Percentiles rank a stretch among this genome's conserved stretches.
Evolutionary conservation across 1,140 invertebrate genomes (phyloP).

Genomic region (Heliconius eleuchia): DNA sequence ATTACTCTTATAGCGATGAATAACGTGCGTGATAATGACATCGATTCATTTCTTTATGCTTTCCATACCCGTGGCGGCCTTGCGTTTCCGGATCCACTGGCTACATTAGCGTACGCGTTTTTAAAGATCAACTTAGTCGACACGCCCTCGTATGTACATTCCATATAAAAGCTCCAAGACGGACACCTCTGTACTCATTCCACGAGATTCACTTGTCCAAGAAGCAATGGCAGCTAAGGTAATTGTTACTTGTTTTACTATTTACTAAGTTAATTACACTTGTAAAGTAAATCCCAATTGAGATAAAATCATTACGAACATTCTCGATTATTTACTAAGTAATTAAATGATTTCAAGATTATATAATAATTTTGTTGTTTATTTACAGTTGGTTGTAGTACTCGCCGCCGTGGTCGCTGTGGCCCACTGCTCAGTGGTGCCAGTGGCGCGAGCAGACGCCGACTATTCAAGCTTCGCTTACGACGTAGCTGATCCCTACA

Average conservation of each 20-base stretch:
- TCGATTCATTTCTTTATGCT: conserved; percentile 51
- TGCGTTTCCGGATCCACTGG: conserved; percentile 69
- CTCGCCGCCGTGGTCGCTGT: conserved; percentile 17
- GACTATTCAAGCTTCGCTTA: conserved; percentile 67
- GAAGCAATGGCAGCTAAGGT: conserved; percentile 65
- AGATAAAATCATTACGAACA: neutral
- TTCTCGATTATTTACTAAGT: neutral
- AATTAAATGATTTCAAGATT: neutral
- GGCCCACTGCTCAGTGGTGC: conserved; percentile 26
- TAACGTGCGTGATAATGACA: conserved; percentile 22
- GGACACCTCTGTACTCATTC: conserved; percentile 60
- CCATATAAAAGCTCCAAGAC: conserved; percentile 66
- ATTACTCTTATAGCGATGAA: conserved; percentile 9
- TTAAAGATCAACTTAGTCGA: conserved; percentile 64
- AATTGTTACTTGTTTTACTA: neutral
- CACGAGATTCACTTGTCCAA: conserved; percentile 59
- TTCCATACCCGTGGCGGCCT: conserved; percentile 54
- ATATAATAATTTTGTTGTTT: neutral
- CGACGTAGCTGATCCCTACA: conserved; percentile 73
- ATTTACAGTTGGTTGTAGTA: conserved; percentile 37
- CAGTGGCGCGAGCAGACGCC: conserved; percentile 48
- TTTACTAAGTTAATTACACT: neutral
- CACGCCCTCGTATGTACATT: conserved; percentile 62
- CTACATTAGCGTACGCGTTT: conserved; percentile 47
- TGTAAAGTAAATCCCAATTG: neutral